Evolutionary conservation across 2,888 invertebrate species (phyloP).

Genomic region (Ochropleura plecta): DNA sequence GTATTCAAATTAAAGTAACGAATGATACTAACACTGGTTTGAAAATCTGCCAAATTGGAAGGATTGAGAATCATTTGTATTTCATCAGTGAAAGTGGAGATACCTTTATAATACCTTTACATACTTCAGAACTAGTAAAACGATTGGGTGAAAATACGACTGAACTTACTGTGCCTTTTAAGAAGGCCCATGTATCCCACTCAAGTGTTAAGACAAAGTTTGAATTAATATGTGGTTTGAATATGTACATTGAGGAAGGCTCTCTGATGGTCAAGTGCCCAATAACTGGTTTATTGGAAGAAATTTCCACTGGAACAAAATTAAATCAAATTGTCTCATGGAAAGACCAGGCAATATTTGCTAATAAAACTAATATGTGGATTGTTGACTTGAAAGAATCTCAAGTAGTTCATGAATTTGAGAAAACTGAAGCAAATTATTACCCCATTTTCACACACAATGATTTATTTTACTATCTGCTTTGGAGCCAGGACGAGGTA

Average conservation of each 20-base stretch:
- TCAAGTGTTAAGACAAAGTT: slow-evolving; percentile 44
- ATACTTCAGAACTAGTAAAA: slow-evolving; percentile 69
- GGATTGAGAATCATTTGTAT: slow-evolving; percentile 67
- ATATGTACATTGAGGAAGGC: slow-evolving; percentile 70
- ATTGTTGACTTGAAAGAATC: slow-evolving; percentile 75
- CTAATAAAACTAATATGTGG: slow-evolving; percentile 78
- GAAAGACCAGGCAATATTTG: slow-evolving; percentile 75
- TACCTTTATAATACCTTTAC: slow-evolving; percentile 70
- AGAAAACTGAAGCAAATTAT: slow-evolving; percentile 70
- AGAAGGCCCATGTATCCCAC: slow-evolving; percentile 65
- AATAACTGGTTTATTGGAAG: slow-evolving; percentile 76
- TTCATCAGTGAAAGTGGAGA: slow-evolving; percentile 84
- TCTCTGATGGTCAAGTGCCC: slow-evolving; percentile 75
- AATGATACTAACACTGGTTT: slow-evolving; percentile 71
- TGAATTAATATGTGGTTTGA: slow-evolving; percentile 70
- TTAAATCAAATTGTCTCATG: slow-evolving; percentile 75
- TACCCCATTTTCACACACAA: slow-evolving; percentile 76
- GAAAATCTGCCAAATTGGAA: slow-evolving; percentile 74
- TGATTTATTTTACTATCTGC: slow-evolving; percentile 80
- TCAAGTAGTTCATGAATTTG: slow-evolving; percentile 75
- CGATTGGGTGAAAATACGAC: slow-evolving; percentile 68
- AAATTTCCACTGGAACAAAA: slow-evolving; percentile 62
- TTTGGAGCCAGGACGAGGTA: slow-evolving; percentile 78
- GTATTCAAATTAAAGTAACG: slow-evolving; percentile 71
- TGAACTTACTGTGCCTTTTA: slow-evolving; percentile 71